Evolutionary conservation across 1,140 invertebrate genomes (phyloP).

Genomic region (Drosophila sucinea): DNA sequence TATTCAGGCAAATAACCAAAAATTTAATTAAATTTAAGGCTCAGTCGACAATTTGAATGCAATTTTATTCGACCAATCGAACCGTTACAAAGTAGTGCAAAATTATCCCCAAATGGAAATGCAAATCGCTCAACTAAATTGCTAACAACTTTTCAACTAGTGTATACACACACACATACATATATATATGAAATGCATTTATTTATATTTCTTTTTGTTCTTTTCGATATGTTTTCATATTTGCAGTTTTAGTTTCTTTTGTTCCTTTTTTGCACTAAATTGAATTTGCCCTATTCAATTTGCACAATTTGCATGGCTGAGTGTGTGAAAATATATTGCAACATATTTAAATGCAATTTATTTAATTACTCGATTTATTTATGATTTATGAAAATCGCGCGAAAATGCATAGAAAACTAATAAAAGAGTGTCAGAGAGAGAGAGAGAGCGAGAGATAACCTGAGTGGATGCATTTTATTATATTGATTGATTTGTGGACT

Average conservation of each 20-base stretch:
- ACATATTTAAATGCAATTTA: conserved; percentile 28
- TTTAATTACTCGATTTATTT: conserved; percentile 14
- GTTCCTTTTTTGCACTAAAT: conserved; percentile 32
- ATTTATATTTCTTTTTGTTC: conserved; percentile 10
- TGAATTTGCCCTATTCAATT: conserved; percentile 57
- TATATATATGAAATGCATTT: neutral
- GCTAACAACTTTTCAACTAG: conserved; percentile 24
- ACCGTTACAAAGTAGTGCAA: conserved; percentile 41
- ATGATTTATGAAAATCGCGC: conserved; percentile 13
- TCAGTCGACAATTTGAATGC: conserved; percentile 39
- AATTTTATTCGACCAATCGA: conserved; percentile 48
- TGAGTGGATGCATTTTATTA: neutral
- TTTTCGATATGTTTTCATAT: conserved; percentile 16
- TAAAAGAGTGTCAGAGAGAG: neutral
- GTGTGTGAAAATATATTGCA: conserved; percentile 46
- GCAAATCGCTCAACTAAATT: conserved; percentile 53
- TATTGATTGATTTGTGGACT: conserved; percentile 1
- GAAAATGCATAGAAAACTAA: conserved; percentile 5
- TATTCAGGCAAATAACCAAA: conserved; percentile 5
- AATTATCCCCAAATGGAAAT: conserved; percentile 53
- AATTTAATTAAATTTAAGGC: conserved; percentile 22
- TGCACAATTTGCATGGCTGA: conserved; percentile 33
- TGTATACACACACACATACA: neutral
- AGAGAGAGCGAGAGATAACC: neutral
- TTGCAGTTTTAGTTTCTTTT: neutral